Base-by-base conservation (phyloP, 1,140 invertebrate species). In the Nasonia vitripennis region DNA sequence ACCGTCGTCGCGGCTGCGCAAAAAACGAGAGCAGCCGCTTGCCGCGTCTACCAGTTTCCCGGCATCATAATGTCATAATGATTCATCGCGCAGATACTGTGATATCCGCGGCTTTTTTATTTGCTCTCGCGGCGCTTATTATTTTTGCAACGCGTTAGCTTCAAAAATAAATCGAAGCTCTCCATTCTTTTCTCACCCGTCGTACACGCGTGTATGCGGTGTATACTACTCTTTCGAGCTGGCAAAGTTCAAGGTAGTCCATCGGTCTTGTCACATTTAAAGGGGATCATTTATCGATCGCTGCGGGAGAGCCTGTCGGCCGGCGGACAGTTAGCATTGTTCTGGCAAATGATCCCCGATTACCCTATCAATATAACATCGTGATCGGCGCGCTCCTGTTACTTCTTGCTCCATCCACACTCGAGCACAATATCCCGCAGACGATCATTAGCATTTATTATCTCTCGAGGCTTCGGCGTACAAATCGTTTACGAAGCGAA, bases 191-290 rank as follows among this genome's bases (percentile, higher is more conserved):
- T 62, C 55, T 62, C 55, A 20, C 55, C 17, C 55, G 51, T 55
- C 51, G 17, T 55, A 17, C 17, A 55, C 5, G n/a, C 17, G n/a
- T 6, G 3, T 17, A 62, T 7, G 9, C 7, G 6, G 41, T 45
- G 9, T 45, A 45, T 45, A 9, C 11, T 45, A 9, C 20, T 67
- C 62, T 67, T 67, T 5, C 62, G 62, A 45, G 62, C 67, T 73
- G 84, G 68, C 78, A 86, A 81, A 68, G 78, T 77, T 71, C 55
- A 87, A 83, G 71, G 78, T 48, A 78, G 73, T 27, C 74, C 67
- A 87, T 87, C 78, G 71, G n/a, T 78, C 67, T 71, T 37, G 75
- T 78, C 45, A 71, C 77, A 78, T 78, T 84, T 78, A 78, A 84
- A 84, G 51, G 41, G 14, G 27, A 78, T 70, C 70, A 74, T 84